These are phyloP conservation scores for Thomomys bottae DNA, from an alignment of 2,113 vertebrate species.

Conservation along the genomic window DNA sequence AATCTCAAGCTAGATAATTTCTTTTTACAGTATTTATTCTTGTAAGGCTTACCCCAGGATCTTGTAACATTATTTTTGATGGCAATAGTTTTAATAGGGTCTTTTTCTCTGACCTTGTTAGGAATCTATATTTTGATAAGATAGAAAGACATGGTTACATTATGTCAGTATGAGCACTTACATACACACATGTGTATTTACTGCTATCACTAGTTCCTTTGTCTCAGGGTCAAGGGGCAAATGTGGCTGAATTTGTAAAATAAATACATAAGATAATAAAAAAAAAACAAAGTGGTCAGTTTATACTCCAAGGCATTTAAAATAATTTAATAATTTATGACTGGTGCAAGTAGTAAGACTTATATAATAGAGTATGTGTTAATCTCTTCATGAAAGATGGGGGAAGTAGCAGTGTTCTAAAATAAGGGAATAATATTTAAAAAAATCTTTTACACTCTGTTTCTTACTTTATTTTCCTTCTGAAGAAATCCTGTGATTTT, in stretches of 20 bases:
- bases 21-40: conserved; percentile 36
- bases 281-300: not conserved
- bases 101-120: conserved; percentile 26
- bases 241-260: conserved; percentile 30
- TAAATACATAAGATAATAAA: too few relatives aligned
- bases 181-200: not conserved
- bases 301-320: not conserved
- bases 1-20: not conserved
- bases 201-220: conserved; percentile 44
- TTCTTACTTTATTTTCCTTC: not conserved
- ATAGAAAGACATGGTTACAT: not conserved
- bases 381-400: not conserved
- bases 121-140: conserved; percentile 46
- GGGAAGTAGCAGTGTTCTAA: not conserved
- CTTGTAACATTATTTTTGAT: conserved; percentile 7
- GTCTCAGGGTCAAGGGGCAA: conserved; percentile 1
- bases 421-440: not conserved
- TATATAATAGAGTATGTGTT: not conserved
- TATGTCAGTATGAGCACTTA: not conserved
- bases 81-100: not conserved
- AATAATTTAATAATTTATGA: not conserved
- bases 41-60: not conserved
- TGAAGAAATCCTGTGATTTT: not conserved
- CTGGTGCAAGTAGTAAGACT: not conserved
- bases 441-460: not conserved